These are phyloP conservation scores for Drepanosiphum platanoidis DNA, from an alignment of 2,888 invertebrate genomes.

Conservation along the genomic window DNA sequence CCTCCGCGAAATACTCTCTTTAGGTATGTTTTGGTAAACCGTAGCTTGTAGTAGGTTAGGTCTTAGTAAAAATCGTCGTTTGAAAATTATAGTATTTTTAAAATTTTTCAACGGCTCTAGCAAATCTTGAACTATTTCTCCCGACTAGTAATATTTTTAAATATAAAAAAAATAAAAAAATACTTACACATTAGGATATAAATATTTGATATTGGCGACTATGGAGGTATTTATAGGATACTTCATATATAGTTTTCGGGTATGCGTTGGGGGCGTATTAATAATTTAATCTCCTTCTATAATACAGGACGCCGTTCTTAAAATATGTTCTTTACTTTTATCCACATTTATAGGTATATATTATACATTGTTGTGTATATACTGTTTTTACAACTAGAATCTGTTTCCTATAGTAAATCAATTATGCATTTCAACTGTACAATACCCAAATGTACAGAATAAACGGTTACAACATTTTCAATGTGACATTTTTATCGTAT, in stretches of 20 bases:
- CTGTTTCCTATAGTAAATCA: not conserved
- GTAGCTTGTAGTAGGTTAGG: too few species aligned
- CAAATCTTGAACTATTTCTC: too few species aligned
- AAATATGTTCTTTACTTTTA: not conserved
- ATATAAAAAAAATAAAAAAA: too few species aligned
- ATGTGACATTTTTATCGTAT: slow-evolving; percentile 16
- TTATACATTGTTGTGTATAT: not conserved
- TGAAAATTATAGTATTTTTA: too few species aligned
- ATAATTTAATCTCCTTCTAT: not conserved
- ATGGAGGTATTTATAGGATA: not conserved
- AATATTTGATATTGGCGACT: too few species aligned
- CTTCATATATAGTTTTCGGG: not conserved
- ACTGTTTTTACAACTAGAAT: not conserved
- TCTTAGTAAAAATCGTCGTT: too few species aligned
- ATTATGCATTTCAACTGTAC: slow-evolving; percentile 10
- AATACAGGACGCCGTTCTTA: not conserved
- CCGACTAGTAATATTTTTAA: too few species aligned
- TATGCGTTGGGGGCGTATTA: not conserved
- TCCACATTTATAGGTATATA: too few species aligned
- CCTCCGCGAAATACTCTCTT: too few species aligned
- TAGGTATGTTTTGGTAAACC: too few species aligned
- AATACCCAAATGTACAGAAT: not conserved
- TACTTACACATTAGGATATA: too few species aligned
- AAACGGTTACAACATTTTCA: not conserved
- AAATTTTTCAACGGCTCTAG: too few species aligned